A percentile compares a stretch with the other conserved stretches of the same genome.
Conservation (phyloP, 2,113 vertebrate species). For the Athene noctua region DNA sequence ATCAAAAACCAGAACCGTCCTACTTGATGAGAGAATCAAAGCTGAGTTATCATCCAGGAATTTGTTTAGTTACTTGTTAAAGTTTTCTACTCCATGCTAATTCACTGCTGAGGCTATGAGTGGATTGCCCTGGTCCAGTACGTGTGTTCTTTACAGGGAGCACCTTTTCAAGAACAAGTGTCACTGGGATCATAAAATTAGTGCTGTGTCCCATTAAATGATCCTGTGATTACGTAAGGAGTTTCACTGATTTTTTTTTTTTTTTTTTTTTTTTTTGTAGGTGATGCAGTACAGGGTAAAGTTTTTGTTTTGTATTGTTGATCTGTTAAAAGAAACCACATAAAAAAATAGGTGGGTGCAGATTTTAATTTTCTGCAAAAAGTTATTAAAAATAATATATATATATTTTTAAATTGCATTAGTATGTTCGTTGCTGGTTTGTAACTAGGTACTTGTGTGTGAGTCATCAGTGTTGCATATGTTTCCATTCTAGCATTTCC, state of each 20-base stretch:
- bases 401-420: background rate
- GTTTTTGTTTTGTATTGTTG: background rate
- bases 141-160: background rate
- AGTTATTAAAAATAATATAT: background rate
- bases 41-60: background rate
- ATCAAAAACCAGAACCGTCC: background rate
- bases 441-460: background rate
- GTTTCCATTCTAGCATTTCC: background rate
- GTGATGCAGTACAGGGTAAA: background rate
- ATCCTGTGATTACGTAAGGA: background rate
- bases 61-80: background rate
- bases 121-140: background rate
- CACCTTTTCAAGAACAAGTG: background rate
- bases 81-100: background rate
- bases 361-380: background rate
- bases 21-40: background rate
- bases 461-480: background rate
- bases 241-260: background rate
- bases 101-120: background rate
- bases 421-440: background rate
- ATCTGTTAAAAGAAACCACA: background rate
- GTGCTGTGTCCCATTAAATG: background rate
- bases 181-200: background rate
- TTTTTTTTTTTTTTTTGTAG: background rate
- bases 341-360: background rate